Evolutionary conservation across 2,113 vertebrate genomes (phyloP), one percentile per base, ranked within the genome.

Genomic region (Sorex araneus): DNA sequence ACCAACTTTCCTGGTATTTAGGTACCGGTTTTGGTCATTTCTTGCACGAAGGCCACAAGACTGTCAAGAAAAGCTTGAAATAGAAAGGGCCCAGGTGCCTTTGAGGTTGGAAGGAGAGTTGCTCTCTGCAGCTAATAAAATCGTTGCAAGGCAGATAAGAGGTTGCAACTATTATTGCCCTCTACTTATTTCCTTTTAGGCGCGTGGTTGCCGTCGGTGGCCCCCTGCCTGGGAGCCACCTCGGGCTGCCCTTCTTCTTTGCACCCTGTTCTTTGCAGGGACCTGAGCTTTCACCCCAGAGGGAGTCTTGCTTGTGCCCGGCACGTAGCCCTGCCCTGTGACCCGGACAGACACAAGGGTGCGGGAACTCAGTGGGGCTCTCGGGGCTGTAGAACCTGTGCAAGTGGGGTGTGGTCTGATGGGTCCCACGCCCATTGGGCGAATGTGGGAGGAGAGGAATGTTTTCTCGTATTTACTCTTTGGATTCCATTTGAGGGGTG

Each of bases 341-440:
- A 78, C 34, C 28, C 16, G 30, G 84, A 34, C 30, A 36, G 76
- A 76, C 47, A 25, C 23, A 19, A 32, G 75, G 84, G 89, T 87
- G 45, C 67, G 71, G 82, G 83, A 66, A 71, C 84, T 69, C 70
- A 0, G 75, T 47, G 32, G 28, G 21, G 70, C 57, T 5, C 40
- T 12, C 57, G 28, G 63, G 74, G 66, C 66, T 1, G 34, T 91
- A 9, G 96, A 95, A 95, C 73, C 32, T 77, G 88, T 50, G 75
- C 25, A 43, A 67, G 47, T 8, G 57, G 43, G 70, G 69, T 71
- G 77, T 63, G 77, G 87, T 66, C 89, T 92, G 77, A 69, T 77
- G 95, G 63, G 84, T 88, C 95, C 94, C 76, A n/a, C 16, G 75
- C 93, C 95, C 32, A 90, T 94, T 95, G 77, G 86, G 66, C 79